Conservation (phyloP, 2,797 vertebrate species). For the Gallinago solitaria region DNA sequence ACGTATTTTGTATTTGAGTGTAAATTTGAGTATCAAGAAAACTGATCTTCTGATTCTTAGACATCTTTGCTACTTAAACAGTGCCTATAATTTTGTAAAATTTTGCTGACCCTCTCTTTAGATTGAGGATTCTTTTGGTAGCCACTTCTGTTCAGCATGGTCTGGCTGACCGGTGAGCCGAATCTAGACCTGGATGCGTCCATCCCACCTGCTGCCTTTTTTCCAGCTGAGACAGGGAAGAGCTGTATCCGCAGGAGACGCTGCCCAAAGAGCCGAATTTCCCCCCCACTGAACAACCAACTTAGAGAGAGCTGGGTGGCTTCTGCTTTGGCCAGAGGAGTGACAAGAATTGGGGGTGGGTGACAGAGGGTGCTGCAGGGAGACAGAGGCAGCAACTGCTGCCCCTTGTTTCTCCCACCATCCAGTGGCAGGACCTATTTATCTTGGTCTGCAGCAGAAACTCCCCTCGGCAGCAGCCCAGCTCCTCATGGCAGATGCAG, state of each 20-base stretch:
- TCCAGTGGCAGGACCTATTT: constrained; percentile 59
- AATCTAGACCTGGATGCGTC: constrained; percentile 58
- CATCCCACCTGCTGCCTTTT: constrained; percentile 56
- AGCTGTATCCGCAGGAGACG: constrained; percentile 40
- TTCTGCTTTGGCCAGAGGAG: constrained; percentile 51
- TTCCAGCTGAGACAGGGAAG: constrained; percentile 61
- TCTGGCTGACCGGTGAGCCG: constrained; percentile 40
- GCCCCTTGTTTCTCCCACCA: constrained; percentile 37
- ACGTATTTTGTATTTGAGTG: constrained; percentile 61
- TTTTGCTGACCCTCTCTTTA: constrained; percentile 46
- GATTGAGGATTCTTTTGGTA: constrained; percentile 46
- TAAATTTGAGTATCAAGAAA: constrained; percentile 58
- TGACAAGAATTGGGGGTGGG: constrained; percentile 44
- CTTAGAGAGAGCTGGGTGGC: constrained; percentile 49
- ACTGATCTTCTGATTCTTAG: constrained; percentile 55
- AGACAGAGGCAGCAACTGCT: constrained; percentile 48
- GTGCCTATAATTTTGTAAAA: constrained; percentile 26
- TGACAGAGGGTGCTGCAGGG: constrained; percentile 55
- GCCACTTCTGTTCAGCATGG: constrained; percentile 29
- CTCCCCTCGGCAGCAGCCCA: constrained; percentile 64
- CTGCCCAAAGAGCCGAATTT: not conserved
- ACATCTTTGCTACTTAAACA: constrained; percentile 46
- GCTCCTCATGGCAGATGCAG: constrained; percentile 67
- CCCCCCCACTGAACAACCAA: not conserved
- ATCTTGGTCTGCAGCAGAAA: constrained; percentile 55